Evolutionary conservation across 2,797 vertebrate species (phyloP).

Genomic region (Liparis tanakae): DNA sequence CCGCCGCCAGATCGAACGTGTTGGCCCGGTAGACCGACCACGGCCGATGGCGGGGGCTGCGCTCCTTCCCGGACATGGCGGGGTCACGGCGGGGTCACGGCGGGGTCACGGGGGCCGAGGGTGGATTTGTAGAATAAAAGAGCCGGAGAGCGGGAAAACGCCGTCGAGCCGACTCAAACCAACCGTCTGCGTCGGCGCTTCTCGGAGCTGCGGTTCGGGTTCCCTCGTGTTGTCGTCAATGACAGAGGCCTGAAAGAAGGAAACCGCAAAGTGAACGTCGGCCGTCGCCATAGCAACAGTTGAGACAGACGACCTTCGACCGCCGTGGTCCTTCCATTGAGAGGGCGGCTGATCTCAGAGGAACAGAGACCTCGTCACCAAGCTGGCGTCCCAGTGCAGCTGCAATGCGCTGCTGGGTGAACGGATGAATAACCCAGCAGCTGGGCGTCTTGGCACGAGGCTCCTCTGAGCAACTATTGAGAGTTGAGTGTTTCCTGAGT

Average conservation of each 20-base stretch:
- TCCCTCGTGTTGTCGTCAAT: constrained; percentile 8
- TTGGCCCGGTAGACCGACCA: constrained; percentile 93
- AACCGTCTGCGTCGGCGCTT: background rate
- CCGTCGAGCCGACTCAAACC: constrained; percentile 4
- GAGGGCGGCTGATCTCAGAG: constrained; percentile 7
- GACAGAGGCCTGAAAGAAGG: constrained; percentile 56
- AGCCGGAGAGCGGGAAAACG: constrained; percentile 2
- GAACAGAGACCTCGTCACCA: background rate
- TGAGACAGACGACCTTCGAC: constrained; percentile 1
- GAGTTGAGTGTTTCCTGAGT: background rate
- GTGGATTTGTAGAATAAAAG: background rate
- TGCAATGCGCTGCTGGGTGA: background rate
- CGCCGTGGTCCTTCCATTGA: constrained; percentile 11
- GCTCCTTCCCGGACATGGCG: constrained; percentile 93
- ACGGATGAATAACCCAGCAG: background rate
- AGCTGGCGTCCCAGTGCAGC: constrained; percentile 4
- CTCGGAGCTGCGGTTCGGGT: background rate
- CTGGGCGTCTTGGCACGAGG: background rate
- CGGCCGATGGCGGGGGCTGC: constrained; percentile 94
- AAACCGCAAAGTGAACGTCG: constrained; percentile 18
- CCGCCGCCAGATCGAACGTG: constrained; percentile 93
- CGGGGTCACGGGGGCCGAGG: constrained; percentile 24
- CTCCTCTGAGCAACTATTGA: constrained; percentile 5
- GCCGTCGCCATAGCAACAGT: constrained; percentile 19
- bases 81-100: constrained; percentile 81